These are phyloP conservation scores for Stichopus chloronotus DNA, from an alignment of 35 echinoderm and acorn worm genomes.

Conservation along the genomic window DNA sequence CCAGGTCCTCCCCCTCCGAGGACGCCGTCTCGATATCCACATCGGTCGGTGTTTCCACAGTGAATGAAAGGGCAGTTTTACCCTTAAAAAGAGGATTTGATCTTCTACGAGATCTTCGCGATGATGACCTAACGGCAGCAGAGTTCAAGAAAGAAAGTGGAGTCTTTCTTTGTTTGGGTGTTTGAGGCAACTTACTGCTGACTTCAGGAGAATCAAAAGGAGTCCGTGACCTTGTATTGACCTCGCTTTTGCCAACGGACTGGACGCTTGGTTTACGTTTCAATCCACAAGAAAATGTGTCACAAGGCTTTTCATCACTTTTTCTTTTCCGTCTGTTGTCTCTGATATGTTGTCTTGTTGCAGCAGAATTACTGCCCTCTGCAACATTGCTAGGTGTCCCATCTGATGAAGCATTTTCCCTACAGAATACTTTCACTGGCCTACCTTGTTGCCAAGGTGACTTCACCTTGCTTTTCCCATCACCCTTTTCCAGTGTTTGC, in stretches of 20 bases:
- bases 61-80: slow-evolving; percentile 26
- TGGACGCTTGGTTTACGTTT: neutral
- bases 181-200: neutral
- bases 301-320: slow-evolving; percentile 31
- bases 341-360: neutral
- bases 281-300: neutral
- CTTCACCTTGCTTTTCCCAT: neutral
- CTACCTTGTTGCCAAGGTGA: neutral
- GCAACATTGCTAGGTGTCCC: neutral
- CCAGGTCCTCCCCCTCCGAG: slow-evolving; percentile 30
- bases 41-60: slow-evolving; percentile 9
- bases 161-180: slow-evolving; percentile 15
- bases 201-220: neutral
- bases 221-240: neutral
- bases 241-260: neutral
- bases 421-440: neutral
- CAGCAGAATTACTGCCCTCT: neutral
- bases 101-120: neutral
- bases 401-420: neutral
- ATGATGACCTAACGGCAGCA: neutral
- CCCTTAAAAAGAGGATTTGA: neutral
- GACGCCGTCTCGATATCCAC: slow-evolving; percentile 36
- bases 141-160: slow-evolving; percentile 31
- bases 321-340: slow-evolving; percentile 17
- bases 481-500: neutral